These are phyloP conservation scores for Microtus montanus DNA, from an alignment of 2,113 vertebrate genomes.

Conservation along the genomic window DNA sequence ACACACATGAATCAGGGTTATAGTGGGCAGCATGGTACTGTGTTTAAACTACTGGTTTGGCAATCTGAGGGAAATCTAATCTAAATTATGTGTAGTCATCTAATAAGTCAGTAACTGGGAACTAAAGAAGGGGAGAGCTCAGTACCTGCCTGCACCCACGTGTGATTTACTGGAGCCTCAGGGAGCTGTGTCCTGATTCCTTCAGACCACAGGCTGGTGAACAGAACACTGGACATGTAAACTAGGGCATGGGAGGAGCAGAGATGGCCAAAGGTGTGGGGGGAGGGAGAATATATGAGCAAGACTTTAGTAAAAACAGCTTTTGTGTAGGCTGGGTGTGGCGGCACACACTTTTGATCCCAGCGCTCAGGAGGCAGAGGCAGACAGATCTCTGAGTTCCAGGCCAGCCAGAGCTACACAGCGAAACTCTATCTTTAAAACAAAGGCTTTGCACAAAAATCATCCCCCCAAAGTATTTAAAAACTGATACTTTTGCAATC, in stretches of 20 bases:
- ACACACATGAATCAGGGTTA: background rate
- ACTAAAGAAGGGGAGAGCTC: background rate
- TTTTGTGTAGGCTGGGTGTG: no score
- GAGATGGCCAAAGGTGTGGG: background rate
- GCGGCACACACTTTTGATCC: background rate
- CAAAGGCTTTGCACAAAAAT: constrained; percentile 18
- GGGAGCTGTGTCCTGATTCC: background rate
- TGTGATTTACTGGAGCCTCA: background rate
- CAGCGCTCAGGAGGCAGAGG: background rate
- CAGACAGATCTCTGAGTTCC: background rate
- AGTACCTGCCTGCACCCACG: background rate
- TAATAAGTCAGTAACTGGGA: background rate
- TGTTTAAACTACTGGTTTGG: constrained; percentile 33
- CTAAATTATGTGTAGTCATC: background rate
- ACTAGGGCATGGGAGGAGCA: background rate
- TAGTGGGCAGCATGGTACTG: background rate
- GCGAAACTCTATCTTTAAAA: background rate
- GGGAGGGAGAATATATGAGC: background rate
- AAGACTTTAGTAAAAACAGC: background rate
- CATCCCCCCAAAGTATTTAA: background rate
- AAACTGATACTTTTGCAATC: background rate
- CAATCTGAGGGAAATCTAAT: background rate
- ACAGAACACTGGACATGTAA: background rate
- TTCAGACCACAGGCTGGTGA: background rate
- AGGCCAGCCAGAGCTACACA: background rate